A percentile compares a stretch with the other conserved stretches of the same genome.
Conservation (phyloP, 2,113 vertebrate species). For the Apteryx owenii region DNA sequence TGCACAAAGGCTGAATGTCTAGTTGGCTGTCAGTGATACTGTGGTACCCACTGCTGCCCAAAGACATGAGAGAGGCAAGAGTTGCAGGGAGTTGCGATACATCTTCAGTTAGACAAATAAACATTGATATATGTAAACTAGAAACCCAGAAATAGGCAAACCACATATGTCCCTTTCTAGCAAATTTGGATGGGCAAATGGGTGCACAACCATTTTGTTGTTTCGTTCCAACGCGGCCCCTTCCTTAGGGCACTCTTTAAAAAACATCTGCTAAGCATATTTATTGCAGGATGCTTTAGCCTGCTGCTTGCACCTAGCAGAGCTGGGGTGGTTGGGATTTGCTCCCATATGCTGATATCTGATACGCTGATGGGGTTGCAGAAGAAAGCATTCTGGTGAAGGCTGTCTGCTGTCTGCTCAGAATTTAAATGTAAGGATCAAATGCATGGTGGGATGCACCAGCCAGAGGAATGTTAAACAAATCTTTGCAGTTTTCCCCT, state of each 20-base stretch:
- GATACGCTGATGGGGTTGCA: neutral
- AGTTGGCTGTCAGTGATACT: fast-evolving
- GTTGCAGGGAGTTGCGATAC: neutral
- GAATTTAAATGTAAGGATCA: constrained; percentile 2
- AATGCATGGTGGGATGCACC: neutral
- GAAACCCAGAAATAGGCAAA: neutral
- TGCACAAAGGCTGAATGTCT: neutral
- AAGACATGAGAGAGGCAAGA: neutral
- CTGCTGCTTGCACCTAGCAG: neutral
- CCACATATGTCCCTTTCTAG: neutral
- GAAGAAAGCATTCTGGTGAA: neutral
- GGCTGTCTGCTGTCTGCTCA: neutral
- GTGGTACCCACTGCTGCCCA: neutral
- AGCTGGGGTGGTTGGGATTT: neutral
- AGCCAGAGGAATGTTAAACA: neutral
- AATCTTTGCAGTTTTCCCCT: neutral
- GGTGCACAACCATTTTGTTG: neutral
- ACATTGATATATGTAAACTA: neutral
- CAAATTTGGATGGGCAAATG: neutral
- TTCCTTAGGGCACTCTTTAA: neutral
- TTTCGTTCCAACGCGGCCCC: neutral
- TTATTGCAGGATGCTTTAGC: neutral
- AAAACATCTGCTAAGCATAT: neutral
- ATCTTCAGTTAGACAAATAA: neutral
- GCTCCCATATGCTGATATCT: constrained; percentile 11